These are phyloP conservation scores for Sylvilagus floridanus DNA, from an alignment of 2,797 vertebrate genomes.

Conservation along the genomic window DNA sequence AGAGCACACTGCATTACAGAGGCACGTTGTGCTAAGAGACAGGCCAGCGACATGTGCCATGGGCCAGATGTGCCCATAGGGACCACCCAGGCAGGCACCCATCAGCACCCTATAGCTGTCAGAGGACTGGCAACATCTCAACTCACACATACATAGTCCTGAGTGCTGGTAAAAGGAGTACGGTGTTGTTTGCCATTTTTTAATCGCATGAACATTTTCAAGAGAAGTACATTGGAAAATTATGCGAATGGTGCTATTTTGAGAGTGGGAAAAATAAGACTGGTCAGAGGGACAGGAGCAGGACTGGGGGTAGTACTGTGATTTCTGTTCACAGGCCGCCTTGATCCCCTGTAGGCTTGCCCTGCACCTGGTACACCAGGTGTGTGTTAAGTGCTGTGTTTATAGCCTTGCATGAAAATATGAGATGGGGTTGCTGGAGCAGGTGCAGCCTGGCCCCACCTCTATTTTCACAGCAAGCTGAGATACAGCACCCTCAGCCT, in stretches of 20 bases:
- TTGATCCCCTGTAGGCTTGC: neutral
- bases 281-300: neutral
- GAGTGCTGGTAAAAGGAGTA: neutral
- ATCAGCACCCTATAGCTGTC: fast-evolving
- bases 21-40: neutral
- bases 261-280: neutral
- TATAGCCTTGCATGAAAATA: neutral
- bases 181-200: neutral
- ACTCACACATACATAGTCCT: neutral
- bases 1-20: neutral
- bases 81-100: neutral
- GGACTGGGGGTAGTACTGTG: neutral
- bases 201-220: neutral
- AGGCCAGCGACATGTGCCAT: fast-evolving
- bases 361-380: neutral
- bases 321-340: neutral
- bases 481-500: neutral
- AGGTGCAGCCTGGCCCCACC: neutral
- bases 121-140: neutral
- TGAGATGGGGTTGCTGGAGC: neutral
- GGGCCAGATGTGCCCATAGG: neutral
- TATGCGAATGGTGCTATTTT: neutral
- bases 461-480: neutral
- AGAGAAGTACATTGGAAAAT: neutral
- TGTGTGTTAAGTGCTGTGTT: neutral